Base-by-base conservation (phyloP, 2,113 vertebrate genomes). In the Lophius piscatorius region DNA sequence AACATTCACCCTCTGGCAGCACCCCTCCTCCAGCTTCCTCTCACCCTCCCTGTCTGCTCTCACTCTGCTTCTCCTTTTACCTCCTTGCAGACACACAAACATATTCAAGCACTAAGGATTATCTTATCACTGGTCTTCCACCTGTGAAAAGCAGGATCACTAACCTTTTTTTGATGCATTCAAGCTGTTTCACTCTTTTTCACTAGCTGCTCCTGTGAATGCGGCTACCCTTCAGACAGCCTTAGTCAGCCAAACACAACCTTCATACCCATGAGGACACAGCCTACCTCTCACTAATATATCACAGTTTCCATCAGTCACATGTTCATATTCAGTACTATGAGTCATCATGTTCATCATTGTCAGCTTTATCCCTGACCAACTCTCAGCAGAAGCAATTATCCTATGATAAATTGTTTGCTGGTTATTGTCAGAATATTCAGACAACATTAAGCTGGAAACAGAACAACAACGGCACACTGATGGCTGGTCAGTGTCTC, bases 1-100 rank as follows among this genome's bases (percentile, higher is more conserved):
- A 73, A 80, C 81, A 79, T 72, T 63, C 65, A 54, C 66, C 83
- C 86, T 81, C 82, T 64, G 78, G 84, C 78, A 72, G 66, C 76
- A 13, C 38, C 60, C 68, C 70, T 69, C 76, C 72, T 71, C 64
- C 58, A 42, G 51, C 52, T 74, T 72, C 76, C 68, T 52, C 70
- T 63, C 55, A 22, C 63, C 70, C 50, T 51, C 50, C 56, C 44
- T 46, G 22, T 34, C 42, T 48, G 41, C 49, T 44, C 65, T 66
- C 47, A 46, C 44, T 56, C 41, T 0, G 31, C 54, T 55, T 54
- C 59, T 59, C 63, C 58, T 24, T 62, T 21, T 24, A 38, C 64
- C 47, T 55, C 46, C 20, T 12, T 18, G 13, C 69, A 63, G 8
- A 70, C 13, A 17, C 55, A 22, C 31, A 65, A 47, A 24, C 55